Evolutionary conservation across 2,888 invertebrate species (phyloP), one percentile per base, ranked within the genome.

Genomic region (Macrophya alboannulata): DNA sequence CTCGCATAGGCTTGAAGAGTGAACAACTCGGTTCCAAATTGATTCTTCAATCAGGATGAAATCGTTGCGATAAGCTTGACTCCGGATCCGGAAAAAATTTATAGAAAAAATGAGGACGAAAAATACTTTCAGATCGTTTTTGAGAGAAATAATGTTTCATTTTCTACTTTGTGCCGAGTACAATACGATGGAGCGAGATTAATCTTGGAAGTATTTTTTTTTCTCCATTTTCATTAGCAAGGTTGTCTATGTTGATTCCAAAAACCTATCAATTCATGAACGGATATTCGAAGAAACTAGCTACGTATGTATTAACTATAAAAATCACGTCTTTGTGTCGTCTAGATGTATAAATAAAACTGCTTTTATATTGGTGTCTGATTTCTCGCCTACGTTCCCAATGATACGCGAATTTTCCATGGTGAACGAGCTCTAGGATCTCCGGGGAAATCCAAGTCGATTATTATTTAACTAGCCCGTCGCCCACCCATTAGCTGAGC

Each of bases 391-490:
- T 9, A 77, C 4, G 10, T 37, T 55, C 8, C 31, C 31, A 1
- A 25, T 37, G 15, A 51, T 37, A 31, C 77, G 77, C 77, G 8
- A 77, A 51, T 55, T 77, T 55, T 77, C 77, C 37, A 77, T 55
- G 9, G 55, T 76, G 48, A 76, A 45, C 45, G 48, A 48, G 48
- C 48, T 76, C 48, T 17, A n/a, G 17, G 37, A 51, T 12, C 77
- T 55, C 51, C 25, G 55, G 77, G 77, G 77, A 77, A 77, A 77
- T 77, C 51, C 55, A 55, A 77, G 51, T 77, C 37, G 51, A 51
- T 77, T 48, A 77, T 77, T 77, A 77, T 48, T 77, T 55, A 77
- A 77, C 77, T 15, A 77, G 48, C 51, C 77, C 31, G 37, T 55
- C 55, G 55, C 31, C 77, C 77, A 37, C 48, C 77, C 77, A 77